Evolutionary conservation across 1,140 invertebrate genomes (phyloP), one percentile per base, ranked within the genome.

Genomic region (Melitaea cinxia): DNA sequence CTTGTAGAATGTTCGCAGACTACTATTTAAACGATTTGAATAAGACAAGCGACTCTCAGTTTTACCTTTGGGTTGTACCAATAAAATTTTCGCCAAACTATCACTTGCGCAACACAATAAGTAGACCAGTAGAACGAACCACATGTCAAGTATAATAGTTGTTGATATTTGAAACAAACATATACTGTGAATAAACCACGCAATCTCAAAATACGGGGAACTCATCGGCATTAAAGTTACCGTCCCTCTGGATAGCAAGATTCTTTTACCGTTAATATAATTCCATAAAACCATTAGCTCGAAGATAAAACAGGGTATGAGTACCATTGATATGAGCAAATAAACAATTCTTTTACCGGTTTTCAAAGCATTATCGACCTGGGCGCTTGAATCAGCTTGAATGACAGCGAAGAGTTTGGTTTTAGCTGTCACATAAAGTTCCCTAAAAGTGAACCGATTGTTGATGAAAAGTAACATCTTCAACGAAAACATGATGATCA

Each of bases 131-230:
- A 83, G 17, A 21, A 87, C 72, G 35, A 85, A 85, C 83, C 85
- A 88, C 76, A 88, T 73, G 33, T 88, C 84, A 24, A 84, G 53
- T 10, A 86, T 70, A 7, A 84, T 72, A 4, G 73, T 78, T 10
- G 71, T 72, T 1, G 72, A 64, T 23, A 82, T 65, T 56, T 80
- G 58, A 17, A 79, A 68, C 5, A 87, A 52, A 61, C 80, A 87
- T 17, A 85, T 67, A 0, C 60, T 72, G 17, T 89, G 86, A 6
- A 87, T 26, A 5, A 80, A 30, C 67, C 78, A 82, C 7, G 75
- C 76, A 3, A 89, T 55, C 68, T 85, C 86, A 37, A 79, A 80
- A 24, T 75, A 87, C 0, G 86, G 86, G 1, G 74, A 53, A 1
- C 69, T 68, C 76, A 85, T 78, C 0, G 84, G 79, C 79, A 89